Conservation (phyloP, 2,113 vertebrate genomes). For the Microcebus murinus region DNA sequence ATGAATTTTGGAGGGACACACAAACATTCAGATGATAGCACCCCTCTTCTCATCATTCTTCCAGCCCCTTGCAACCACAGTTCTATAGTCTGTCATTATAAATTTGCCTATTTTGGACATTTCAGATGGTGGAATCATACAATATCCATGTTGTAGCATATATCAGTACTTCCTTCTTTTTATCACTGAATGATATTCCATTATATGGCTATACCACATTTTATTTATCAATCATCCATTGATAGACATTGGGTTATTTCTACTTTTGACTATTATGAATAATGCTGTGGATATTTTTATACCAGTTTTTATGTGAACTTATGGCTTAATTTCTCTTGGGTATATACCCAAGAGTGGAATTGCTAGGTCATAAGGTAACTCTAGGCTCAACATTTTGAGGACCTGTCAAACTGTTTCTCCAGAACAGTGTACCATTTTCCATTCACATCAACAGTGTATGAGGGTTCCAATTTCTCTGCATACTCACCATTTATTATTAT, state of each 20-base stretch:
- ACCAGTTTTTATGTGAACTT: not conserved
- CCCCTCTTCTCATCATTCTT: not conserved
- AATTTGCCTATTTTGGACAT: not conserved
- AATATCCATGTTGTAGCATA: not conserved
- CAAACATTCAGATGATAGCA: not conserved
- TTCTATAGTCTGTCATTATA: not conserved
- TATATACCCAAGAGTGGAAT: not conserved
- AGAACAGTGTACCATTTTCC: not conserved
- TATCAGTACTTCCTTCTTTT: not conserved
- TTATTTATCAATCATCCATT: not conserved
- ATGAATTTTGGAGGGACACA: not conserved
- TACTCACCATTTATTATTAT: not conserved
- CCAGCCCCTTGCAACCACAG: not conserved
- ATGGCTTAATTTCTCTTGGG: not conserved
- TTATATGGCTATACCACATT: not conserved
- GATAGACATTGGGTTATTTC: not conserved
- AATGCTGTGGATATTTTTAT: not conserved
- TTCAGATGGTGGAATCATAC: not conserved
- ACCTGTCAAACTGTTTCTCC: not conserved
- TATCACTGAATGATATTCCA: not conserved
- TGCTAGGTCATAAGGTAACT: not conserved
- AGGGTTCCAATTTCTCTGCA: not conserved
- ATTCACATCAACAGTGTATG: not conserved
- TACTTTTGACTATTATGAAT: not conserved
- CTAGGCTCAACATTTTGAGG: not conserved